Evolutionary conservation across 35 echinoderm and acorn worm species (phyloP).

Genomic region (Apostichopus parvimensis): DNA sequence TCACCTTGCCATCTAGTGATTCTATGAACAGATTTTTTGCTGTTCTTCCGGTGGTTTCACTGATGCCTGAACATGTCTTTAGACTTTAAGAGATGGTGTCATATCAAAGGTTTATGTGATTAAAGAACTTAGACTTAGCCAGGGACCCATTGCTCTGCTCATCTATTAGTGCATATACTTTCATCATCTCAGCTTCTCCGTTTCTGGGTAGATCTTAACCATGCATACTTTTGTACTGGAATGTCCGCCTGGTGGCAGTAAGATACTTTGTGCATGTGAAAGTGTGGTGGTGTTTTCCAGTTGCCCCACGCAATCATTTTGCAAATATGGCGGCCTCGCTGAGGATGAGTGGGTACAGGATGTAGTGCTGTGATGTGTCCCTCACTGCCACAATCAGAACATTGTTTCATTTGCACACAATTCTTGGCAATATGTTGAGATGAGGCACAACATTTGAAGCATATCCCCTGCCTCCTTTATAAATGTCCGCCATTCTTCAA

Average conservation of each 20-base stretch:
- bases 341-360: not conserved
- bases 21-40: conserved; percentile 17
- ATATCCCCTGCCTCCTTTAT: conserved; percentile 56
- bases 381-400: conserved; percentile 1
- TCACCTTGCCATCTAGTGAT: conserved; percentile 23
- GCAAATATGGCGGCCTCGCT: not conserved
- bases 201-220: conserved; percentile 30
- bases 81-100: not conserved
- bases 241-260: not conserved
- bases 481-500: not conserved
- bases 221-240: conserved; percentile 57
- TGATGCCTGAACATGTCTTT: conserved; percentile 46
- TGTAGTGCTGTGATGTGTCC: conserved; percentile 1
- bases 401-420: not conserved
- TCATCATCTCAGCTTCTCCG: not conserved
- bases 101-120: conserved; percentile 15
- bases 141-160: conserved; percentile 67
- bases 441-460: conserved; percentile 38
- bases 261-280: conserved; percentile 38
- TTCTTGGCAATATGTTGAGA: conserved; percentile 40
- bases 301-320: conserved; percentile 13
- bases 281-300: not conserved
- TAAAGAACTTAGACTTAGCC: conserved; percentile 20
- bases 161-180: conserved; percentile 60
- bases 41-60: not conserved